Percentiles rank a stretch among this genome's conserved stretches.
Conservation (phyloP, 1,140 invertebrate genomes). For the Brachionus angularis region DNA sequence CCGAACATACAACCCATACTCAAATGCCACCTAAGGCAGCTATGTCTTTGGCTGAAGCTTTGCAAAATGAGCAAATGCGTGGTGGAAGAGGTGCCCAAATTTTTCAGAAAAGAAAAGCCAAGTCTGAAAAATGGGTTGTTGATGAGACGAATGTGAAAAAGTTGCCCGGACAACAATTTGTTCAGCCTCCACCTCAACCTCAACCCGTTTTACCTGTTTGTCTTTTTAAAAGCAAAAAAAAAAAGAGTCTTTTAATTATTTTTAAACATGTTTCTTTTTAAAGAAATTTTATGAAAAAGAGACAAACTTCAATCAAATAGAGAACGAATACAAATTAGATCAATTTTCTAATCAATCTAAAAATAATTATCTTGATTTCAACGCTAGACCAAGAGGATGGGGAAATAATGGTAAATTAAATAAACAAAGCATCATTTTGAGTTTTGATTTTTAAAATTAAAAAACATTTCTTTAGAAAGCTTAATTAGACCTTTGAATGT, state of each 20-base stretch:
- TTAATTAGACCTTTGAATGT: background rate
- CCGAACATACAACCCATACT: constrained; percentile 39
- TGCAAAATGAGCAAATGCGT: constrained; percentile 7
- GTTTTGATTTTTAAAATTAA: background rate
- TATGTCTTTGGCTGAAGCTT: constrained; percentile 16
- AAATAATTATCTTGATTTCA: constrained; percentile 27
- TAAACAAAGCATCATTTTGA: background rate
- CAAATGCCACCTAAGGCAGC: constrained; percentile 38
- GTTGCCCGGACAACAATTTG: background rate
- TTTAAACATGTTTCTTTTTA: background rate
- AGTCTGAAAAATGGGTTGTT: constrained; percentile 43
- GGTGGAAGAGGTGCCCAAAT: constrained; percentile 39
- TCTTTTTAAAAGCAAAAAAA: background rate
- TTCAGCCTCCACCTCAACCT: constrained; percentile 2
- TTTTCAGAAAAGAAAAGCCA: constrained; percentile 41
- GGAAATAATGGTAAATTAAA: background rate
- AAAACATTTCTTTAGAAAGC: background rate
- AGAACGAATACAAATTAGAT: background rate
- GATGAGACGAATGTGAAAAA: constrained; percentile 42
- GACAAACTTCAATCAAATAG: background rate
- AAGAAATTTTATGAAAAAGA: background rate
- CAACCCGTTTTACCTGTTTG: constrained; percentile 6
- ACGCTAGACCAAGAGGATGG: constrained; percentile 23
- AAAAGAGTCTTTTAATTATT: background rate
- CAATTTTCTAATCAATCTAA: constrained; percentile 3